Evolutionary conservation across 1,140 invertebrate genomes (phyloP).

Genomic region (Aphelenchoides besseyi): DNA sequence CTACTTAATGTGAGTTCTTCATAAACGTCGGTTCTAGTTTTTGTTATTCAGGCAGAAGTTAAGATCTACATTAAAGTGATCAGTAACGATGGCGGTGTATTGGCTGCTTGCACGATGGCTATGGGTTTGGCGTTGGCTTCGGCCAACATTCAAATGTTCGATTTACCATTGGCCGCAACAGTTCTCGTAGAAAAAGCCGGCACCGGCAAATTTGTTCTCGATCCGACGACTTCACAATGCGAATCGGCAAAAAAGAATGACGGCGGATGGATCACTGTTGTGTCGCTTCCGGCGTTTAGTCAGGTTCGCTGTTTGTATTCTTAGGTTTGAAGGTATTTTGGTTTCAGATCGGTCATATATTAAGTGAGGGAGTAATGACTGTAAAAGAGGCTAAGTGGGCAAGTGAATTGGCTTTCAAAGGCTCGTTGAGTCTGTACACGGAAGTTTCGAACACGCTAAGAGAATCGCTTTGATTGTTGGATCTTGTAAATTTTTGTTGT

Average conservation of each 20-base stretch:
- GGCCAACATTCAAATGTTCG: slow-evolving; percentile 42
- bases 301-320: neutral
- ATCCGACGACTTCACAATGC: slow-evolving; percentile 11
- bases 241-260: neutral
- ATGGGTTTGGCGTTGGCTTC: slow-evolving; percentile 35
- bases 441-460: slow-evolving; percentile 14
- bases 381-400: neutral
- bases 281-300: slow-evolving; percentile 16
- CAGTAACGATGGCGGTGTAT: slow-evolving; percentile 37
- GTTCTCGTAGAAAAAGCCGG: neutral
- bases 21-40: neutral
- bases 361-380: slow-evolving; percentile 16
- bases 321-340: neutral
- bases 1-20: slow-evolving; percentile 10
- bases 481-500: slow-evolving; percentile 8
- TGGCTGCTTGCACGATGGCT: slow-evolving; percentile 39
- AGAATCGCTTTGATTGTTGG: neutral
- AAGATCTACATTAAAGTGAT: slow-evolving; percentile 46
- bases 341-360: slow-evolving; percentile 7
- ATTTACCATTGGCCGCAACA: slow-evolving; percentile 11
- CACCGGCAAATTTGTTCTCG: neutral
- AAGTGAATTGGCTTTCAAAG: slow-evolving; percentile 14
- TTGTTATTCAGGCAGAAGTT: slow-evolving; percentile 35
- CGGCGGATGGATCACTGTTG: slow-evolving; percentile 12
- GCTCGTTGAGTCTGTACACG: slow-evolving; percentile 6